A percentile compares a stretch with the other conserved stretches of the same genome.
Evolutionary conservation across 2,797 vertebrate genomes (phyloP).

Genomic region (Champsocephalus esox): DNA sequence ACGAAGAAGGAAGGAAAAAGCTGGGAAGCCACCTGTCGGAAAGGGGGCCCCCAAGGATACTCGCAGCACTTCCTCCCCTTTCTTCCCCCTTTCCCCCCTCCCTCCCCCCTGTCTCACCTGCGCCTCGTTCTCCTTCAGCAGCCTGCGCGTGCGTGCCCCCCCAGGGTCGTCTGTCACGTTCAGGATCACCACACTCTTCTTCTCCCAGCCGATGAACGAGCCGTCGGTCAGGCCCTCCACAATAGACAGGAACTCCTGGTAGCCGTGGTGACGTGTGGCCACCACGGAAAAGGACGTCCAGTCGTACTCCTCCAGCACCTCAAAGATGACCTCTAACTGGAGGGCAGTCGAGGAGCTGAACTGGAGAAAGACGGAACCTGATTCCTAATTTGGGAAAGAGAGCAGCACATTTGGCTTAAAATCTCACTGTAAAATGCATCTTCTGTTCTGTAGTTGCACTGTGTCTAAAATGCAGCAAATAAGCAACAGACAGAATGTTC

Average conservation of each 20-base stretch:
- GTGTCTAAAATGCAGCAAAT: conserved; percentile 32
- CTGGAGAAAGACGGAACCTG: conserved; percentile 95
- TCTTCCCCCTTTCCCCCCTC: conserved; percentile 73
- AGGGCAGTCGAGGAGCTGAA: conserved; percentile 94
- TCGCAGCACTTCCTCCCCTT: conserved; percentile 78
- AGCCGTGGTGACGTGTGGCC: conserved; percentile 93
- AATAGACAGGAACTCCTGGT: conserved; percentile 93
- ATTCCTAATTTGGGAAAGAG: conserved; percentile 87
- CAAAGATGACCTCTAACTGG: conserved; percentile 95
- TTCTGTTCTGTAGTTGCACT: conserved; percentile 23
- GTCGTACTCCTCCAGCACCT: conserved; percentile 96
- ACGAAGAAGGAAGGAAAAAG: conserved; percentile 81
- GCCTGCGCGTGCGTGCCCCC: conserved; percentile 87
- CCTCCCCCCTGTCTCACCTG: conserved; percentile 87
- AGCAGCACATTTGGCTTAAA: conserved; percentile 69
- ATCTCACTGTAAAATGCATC: conserved; percentile 30
- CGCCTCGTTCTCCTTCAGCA: conserved; percentile 92
- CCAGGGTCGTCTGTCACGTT: conserved; percentile 91
- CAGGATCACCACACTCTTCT: conserved; percentile 93
- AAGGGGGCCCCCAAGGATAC: conserved; percentile 63
- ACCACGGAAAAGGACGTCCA: conserved; percentile 96
- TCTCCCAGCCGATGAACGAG: conserved; percentile 97
- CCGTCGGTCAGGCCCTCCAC: conserved; percentile 95
- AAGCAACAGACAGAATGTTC: conserved; percentile 39
- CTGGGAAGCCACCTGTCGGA: conserved; percentile 74